These are phyloP conservation scores for Hetaerina titia DNA, from an alignment of 2,888 invertebrate genomes.

Conservation along the genomic window DNA sequence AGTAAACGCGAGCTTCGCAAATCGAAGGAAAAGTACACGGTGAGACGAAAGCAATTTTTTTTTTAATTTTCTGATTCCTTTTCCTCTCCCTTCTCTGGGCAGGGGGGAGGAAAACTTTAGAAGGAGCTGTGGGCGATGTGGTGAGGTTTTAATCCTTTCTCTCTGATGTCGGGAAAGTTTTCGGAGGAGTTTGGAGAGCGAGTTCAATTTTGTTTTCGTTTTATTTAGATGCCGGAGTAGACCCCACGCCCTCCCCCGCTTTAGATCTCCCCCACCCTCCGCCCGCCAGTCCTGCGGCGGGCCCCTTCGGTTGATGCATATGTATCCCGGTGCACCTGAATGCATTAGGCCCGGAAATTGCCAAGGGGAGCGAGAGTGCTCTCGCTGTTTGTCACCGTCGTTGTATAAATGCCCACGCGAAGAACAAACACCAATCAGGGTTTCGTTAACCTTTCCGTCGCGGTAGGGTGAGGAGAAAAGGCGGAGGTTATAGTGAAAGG, in stretches of 20 bases:
- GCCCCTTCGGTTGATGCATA: neutral
- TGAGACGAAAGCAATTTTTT: too few relatives aligned
- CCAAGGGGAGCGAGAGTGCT: constrained; percentile 19
- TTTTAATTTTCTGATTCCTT: too few relatives aligned
- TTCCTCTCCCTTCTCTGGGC: too few relatives aligned
- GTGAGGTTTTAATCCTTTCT: constrained; percentile 35
- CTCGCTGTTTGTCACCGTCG: constrained; percentile 27
- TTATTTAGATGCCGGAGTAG: neutral
- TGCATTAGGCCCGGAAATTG: constrained; percentile 50
- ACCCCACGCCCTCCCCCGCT: neutral
- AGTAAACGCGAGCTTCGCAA: too few relatives aligned
- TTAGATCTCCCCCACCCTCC: neutral
- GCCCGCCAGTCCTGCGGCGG: neutral
- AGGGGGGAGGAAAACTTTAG: too few relatives aligned
- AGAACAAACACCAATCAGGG: constrained; percentile 55
- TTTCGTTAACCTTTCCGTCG: constrained; percentile 29
- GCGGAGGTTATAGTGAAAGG: too few relatives aligned
- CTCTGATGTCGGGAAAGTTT: neutral
- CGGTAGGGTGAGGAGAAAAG: too few relatives aligned
- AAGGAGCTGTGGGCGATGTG: too few relatives aligned
- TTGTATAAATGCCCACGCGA: constrained; percentile 43
- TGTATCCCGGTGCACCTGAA: constrained; percentile 40
- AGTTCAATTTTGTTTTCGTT: neutral
- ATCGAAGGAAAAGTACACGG: too few relatives aligned
- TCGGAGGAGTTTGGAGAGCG: neutral